phyloP scores from a whole-genome alignment of 2,797 vertebrate species.

The Okamejei kenojei region DNA sequence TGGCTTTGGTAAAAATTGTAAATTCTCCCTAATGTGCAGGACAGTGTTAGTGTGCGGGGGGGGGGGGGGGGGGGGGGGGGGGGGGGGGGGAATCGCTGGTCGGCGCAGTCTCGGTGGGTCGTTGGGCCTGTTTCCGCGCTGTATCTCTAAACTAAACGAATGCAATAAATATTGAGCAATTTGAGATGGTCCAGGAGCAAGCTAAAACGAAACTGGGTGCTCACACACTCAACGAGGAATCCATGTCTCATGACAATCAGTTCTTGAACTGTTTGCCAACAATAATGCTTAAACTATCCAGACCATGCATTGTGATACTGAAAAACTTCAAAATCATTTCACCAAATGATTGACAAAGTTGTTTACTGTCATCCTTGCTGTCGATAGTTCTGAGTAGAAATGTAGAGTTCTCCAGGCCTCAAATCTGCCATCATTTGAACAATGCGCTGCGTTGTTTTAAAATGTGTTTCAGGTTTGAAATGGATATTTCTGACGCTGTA shows the following conservation, averaged over 20 bases:
- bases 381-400: neutral
- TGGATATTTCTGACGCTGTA: neutral
- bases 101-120: no score
- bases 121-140: no score
- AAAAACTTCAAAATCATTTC: neutral
- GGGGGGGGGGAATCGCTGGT: no score
- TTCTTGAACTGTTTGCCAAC: neutral
- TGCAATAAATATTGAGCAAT: neutral
- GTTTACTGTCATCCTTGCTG: neutral
- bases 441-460: slow-evolving; percentile 34
- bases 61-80: no score
- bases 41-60: no score
- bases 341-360: neutral
- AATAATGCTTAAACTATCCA: neutral
- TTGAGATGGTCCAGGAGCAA: neutral
- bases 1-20: no score
- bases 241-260: neutral
- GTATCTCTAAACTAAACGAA: no score
- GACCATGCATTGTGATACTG: neutral
- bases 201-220: neutral
- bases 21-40: no score
- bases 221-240: neutral
- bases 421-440: slow-evolving; percentile 29
- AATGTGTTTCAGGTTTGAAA: slow-evolving; percentile 35
- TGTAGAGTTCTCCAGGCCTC: neutral